A percentile compares a stretch with the other conserved stretches of the same genome.
These are phyloP conservation scores for Papilio dardanus DNA, from an alignment of 1,140 invertebrate species.

Conservation along the genomic window DNA sequence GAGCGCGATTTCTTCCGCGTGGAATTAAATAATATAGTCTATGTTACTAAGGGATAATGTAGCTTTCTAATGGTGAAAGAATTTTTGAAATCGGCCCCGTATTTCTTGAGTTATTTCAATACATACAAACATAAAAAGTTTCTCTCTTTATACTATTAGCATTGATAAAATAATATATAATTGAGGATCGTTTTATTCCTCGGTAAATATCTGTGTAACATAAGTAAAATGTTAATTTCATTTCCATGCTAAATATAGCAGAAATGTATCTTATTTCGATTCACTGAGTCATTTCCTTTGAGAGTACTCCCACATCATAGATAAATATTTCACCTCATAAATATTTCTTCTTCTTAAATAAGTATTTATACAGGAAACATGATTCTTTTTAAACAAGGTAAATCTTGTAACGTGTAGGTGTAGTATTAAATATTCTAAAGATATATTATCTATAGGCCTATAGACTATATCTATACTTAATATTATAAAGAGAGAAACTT, in stretches of 20 bases:
- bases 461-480: no score
- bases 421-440: background rate
- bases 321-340: background rate
- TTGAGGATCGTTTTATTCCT: background rate
- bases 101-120: no score
- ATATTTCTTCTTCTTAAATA: background rate
- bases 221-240: background rate
- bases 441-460: no score
- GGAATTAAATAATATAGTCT: no score
- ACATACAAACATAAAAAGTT: no score
- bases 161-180: no score
- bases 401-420: background rate
- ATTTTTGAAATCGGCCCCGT: no score
- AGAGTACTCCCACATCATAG: background rate
- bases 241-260: background rate
- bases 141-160: no score
- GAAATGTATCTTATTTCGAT: background rate
- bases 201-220: background rate
- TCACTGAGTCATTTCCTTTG: slow-evolving; percentile 9
- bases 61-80: no score
- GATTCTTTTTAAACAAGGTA: background rate
- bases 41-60: no score
- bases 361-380: background rate
- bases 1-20: no score
- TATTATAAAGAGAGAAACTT: no score